Conservation (phyloP, 2,888 invertebrate species). For the Emmelina monodactyla region DNA sequence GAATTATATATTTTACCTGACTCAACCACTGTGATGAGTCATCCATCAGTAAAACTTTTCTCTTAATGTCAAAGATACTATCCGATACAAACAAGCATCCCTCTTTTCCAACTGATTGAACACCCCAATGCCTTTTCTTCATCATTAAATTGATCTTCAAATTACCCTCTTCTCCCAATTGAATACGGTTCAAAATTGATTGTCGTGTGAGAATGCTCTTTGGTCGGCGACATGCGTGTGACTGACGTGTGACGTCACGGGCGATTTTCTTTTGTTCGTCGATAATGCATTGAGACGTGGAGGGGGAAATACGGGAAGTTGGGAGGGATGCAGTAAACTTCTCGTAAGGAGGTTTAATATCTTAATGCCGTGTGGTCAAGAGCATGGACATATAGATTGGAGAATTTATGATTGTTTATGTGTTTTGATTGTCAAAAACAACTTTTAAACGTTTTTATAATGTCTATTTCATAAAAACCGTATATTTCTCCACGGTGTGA, state of each 20-base stretch:
- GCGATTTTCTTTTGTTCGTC: slow-evolving; percentile 37
- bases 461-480: no score
- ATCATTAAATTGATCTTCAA: not conserved
- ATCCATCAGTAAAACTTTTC: no score
- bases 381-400: no score
- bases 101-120: slow-evolving; percentile 17
- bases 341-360: slow-evolving; percentile 1
- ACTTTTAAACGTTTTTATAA: no score
- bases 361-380: slow-evolving; percentile 1
- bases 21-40: no score
- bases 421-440: no score
- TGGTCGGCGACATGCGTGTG: slow-evolving; percentile 18
- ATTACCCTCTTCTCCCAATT: not conserved
- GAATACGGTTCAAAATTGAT: not conserved
- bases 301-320: slow-evolving; percentile 15
- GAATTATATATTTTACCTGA: no score
- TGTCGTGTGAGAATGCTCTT: not conserved
- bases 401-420: no score
- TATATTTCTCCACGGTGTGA: no score
- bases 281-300: slow-evolving; percentile 31
- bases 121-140: not conserved
- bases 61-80: no score
- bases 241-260: slow-evolving; percentile 34
- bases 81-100: slow-evolving; percentile 20
- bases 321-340: slow-evolving; percentile 6